A percentile compares a stretch with the other conserved stretches of the same genome.
Conservation (phyloP, 2,113 vertebrate species). For the Pterocles gutturalis region DNA sequence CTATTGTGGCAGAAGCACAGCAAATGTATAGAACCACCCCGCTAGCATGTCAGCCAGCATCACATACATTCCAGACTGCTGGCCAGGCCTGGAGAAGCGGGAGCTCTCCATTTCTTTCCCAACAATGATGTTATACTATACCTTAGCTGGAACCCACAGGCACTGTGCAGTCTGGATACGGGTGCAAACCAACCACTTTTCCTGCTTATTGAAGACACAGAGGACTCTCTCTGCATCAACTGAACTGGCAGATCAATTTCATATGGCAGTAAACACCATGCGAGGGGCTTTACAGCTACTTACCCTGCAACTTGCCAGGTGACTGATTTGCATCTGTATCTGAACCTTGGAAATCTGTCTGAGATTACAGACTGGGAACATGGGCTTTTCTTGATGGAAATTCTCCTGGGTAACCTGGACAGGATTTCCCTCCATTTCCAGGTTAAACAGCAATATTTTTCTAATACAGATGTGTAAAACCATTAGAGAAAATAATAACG, state of each 20-base stretch:
- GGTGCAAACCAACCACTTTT: neutral
- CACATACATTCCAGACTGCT: accelerated
- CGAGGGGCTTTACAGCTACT: neutral
- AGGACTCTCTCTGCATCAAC: neutral
- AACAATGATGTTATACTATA: neutral
- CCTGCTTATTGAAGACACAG: neutral
- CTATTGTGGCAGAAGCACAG: accelerated
- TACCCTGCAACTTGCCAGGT: neutral
- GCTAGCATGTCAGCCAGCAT: neutral
- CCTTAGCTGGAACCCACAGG: neutral
- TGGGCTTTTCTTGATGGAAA: neutral
- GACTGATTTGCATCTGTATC: neutral
- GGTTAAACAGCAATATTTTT: neutral
- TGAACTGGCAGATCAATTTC: neutral
- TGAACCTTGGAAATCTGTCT: neutral
- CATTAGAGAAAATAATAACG: neutral
- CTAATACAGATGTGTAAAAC: neutral
- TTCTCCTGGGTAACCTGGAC: neutral
- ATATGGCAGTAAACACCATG: no score
- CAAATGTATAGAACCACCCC: neutral
- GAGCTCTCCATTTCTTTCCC: neutral
- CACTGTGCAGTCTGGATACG: accelerated
- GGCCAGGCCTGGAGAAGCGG: neutral
- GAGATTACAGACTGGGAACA: neutral
- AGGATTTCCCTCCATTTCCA: neutral